Conservation (phyloP, 2,888 invertebrate species). For the Cerceris ruficornis region DNA sequence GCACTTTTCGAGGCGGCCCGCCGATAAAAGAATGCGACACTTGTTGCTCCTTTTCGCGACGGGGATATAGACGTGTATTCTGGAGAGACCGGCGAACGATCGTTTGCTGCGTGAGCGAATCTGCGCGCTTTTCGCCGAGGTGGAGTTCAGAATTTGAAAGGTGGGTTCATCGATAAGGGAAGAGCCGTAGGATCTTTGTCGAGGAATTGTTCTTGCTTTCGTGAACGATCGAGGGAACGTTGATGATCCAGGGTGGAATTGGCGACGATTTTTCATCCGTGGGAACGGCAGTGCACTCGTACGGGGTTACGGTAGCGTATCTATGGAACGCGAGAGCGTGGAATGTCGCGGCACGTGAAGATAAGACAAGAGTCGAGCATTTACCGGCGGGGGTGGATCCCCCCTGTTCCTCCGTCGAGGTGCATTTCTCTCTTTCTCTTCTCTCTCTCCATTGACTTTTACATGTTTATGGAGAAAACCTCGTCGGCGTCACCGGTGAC, state of each 20-base stretch:
- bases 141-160: neutral
- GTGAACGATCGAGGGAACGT: neutral
- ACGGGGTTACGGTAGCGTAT: conserved; percentile 45
- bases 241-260: neutral
- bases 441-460: conserved; percentile 12
- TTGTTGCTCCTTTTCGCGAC: conserved; percentile 44
- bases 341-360: conserved; percentile 55
- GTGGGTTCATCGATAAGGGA: neutral
- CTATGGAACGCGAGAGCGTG: conserved; percentile 54
- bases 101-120: neutral
- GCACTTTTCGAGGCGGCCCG: neutral
- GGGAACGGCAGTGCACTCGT: conserved; percentile 40
- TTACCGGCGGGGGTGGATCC: conserved; percentile 42
- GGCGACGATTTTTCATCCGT: conserved; percentile 32
- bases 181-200: neutral
- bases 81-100: neutral
- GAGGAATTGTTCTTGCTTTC: neutral
- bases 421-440: neutral
- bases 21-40: conserved; percentile 18
- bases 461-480: conserved; percentile 44
- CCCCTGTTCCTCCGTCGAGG: neutral
- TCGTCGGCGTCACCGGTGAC: conserved; percentile 6
- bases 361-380: conserved; percentile 55
- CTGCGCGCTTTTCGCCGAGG: neutral
- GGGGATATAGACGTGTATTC: neutral